Evolutionary conservation across 2,113 vertebrate species (phyloP).

Genomic region (Crotalus viridis): DNA sequence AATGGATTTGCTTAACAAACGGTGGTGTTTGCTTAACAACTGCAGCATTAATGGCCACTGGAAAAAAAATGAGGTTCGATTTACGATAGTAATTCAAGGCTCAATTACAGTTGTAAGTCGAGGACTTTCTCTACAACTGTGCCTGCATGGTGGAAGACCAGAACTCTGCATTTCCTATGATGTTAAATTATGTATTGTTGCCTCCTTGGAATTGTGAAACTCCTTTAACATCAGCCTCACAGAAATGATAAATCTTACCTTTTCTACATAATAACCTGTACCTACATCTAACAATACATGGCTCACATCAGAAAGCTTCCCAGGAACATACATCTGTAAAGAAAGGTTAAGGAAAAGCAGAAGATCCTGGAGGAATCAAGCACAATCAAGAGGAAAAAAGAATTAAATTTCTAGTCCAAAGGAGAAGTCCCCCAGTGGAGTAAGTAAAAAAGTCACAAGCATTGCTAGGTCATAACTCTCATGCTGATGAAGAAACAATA

Average conservation of each 20-base stretch:
- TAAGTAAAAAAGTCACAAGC: neutral
- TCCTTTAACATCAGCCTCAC: neutral
- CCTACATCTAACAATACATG: conserved; percentile 87
- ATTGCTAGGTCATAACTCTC: neutral
- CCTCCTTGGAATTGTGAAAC: neutral
- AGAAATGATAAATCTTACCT: conserved; percentile 68
- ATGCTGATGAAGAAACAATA: neutral
- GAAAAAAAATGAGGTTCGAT: neutral
- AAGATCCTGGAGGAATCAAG: neutral
- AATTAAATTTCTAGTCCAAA: neutral
- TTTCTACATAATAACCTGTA: conserved; percentile 93
- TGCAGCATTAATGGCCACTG: too few relatives aligned
- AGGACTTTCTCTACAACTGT: neutral
- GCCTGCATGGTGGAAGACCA: neutral
- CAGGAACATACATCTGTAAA: conserved; percentile 91
- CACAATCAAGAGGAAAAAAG: neutral
- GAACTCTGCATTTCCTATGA: neutral
- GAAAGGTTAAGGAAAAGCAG: conserved; percentile 67
- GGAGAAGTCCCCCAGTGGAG: neutral
- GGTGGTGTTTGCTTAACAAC: too few relatives aligned
- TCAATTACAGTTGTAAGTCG: neutral
- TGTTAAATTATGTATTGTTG: neutral
- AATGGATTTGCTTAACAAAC: too few relatives aligned
- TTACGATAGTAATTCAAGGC: neutral
- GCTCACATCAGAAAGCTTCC: conserved; percentile 83